These are phyloP conservation scores for Hoplostethus mediterraneus DNA, from an alignment of 2,797 vertebrate genomes.

Conservation along the genomic window DNA sequence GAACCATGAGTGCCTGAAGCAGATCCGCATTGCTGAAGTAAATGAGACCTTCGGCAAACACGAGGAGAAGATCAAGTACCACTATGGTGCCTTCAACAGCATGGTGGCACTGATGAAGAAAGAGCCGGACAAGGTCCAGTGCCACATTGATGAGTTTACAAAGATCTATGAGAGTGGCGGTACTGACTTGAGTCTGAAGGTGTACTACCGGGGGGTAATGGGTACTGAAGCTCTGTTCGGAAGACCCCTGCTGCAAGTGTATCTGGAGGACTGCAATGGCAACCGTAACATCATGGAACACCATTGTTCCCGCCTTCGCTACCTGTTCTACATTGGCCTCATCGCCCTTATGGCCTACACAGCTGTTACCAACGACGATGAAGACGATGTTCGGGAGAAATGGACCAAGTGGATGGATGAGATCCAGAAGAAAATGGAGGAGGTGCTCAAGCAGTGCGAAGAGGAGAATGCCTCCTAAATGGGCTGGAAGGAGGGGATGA, in stretches of 20 bases:
- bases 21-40: slow-evolving; percentile 82
- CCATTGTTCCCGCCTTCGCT: slow-evolving; percentile 80
- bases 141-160: slow-evolving; percentile 75
- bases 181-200: slow-evolving; percentile 77
- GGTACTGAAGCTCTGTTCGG: slow-evolving; percentile 71
- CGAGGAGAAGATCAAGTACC: slow-evolving; percentile 86
- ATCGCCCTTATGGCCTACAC: slow-evolving; percentile 85
- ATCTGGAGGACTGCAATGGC: slow-evolving; percentile 77
- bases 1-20: slow-evolving; percentile 79
- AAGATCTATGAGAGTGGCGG: slow-evolving; percentile 79
- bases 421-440: slow-evolving; percentile 83
- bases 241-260: slow-evolving; percentile 81
- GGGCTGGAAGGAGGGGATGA: not conserved
- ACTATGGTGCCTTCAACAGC: slow-evolving; percentile 79
- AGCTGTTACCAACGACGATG: slow-evolving; percentile 81
- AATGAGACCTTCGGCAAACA: slow-evolving; percentile 83
- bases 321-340: slow-evolving; percentile 87
- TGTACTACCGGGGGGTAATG: slow-evolving; percentile 81
- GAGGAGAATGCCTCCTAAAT: slow-evolving; percentile 31
- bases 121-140: slow-evolving; percentile 59
- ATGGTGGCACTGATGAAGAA: slow-evolving; percentile 81
- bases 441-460: slow-evolving; percentile 79
- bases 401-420: slow-evolving; percentile 78
- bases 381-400: slow-evolving; percentile 80
- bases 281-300: slow-evolving; percentile 81